Evolutionary conservation across 2,113 vertebrate genomes (phyloP), one percentile per base, ranked within the genome.

Genomic region (Daboia siamensis): DNA sequence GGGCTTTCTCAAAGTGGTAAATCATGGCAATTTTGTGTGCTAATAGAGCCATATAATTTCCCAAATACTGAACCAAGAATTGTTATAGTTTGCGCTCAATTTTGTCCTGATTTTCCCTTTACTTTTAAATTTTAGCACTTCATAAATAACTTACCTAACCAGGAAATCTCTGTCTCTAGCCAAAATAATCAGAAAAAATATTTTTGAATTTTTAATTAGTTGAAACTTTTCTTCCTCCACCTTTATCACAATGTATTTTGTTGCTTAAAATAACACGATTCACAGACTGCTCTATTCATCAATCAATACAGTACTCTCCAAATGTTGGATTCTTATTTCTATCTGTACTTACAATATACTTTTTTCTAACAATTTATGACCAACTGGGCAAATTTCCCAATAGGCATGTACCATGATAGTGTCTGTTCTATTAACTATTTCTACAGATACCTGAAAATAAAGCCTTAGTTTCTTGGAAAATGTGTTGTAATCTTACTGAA

Each of bases 391-490:
- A 86, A 91, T 48, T 69, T 57, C 23, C 24, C 4, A 24, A 26
- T 46, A 26, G 91, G 86, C 13, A 92, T n/a, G 56, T 94, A 92
- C 0, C 84, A 86, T 39, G 12, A 90, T 48, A 88, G 8, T 88
- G n/a, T 84, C 44, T 59, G 48, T 26, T 88, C 86, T 7, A 6
- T 69, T 69, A 69, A 1, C 87, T 94, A 92, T 88, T 52, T 94
- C 8, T 6, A 1, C 3, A 20, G 7, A 23, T 46, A 88, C 1
- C 24, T 44, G 64, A 74, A 90, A 6, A 51, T 0, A 0, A 2
- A 57, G 90, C 26, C 64, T 23, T 21, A 56, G 4, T 26, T 15
- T 61, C 29, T 23, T 2, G 17, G 24, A 11, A 92, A 94, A 24
- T 61, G 0, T 1, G 57, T 15, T 93, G 17, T 5, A 90, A 91